phyloP scores from a whole-genome alignment of 1,140 invertebrate species.

The Pseudomyrmex dendroicus region DNA sequence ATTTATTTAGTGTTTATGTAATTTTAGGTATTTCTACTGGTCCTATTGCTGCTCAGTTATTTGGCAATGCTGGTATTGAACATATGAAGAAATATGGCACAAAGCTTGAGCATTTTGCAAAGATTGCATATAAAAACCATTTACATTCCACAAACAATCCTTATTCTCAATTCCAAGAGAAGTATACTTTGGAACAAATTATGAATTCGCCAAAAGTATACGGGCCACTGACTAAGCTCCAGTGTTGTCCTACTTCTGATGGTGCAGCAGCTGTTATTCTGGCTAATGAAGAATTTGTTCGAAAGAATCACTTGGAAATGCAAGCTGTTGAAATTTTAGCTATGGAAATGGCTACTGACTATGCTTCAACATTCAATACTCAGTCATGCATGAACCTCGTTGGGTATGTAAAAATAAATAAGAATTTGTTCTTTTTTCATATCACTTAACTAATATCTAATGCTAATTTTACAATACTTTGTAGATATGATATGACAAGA shows the following conservation, averaged over 20 bases:
- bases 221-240: slow-evolving; percentile 96
- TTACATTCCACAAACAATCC: slow-evolving; percentile 98
- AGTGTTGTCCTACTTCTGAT: slow-evolving; percentile 99
- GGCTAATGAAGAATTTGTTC: slow-evolving; percentile 96
- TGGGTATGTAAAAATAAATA: slow-evolving; percentile 66
- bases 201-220: slow-evolving; percentile 93
- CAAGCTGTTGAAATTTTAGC: slow-evolving; percentile 97
- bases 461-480: slow-evolving; percentile 59
- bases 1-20: background rate
- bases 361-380: slow-evolving; percentile 93
- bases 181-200: slow-evolving; percentile 96
- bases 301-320: slow-evolving; percentile 90
- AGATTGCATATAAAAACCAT: slow-evolving; percentile 99
- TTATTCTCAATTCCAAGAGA: slow-evolving; percentile 96
- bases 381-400: slow-evolving; percentile 95
- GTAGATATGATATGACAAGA: slow-evolving; percentile 97
- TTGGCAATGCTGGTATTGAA: slow-evolving; percentile 98
- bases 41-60: slow-evolving; percentile 97
- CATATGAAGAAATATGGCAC: slow-evolving; percentile 99
- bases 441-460: background rate
- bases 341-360: slow-evolving; percentile 98
- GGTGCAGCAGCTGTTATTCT: slow-evolving; percentile 96
- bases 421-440: background rate
- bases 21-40: slow-evolving; percentile 87
- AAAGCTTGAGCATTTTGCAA: slow-evolving; percentile 96